Percentiles rank a stretch among this genome's conserved stretches.
Conservation (phyloP, 1,140 invertebrate species). For the Ceratina australensis region DNA sequence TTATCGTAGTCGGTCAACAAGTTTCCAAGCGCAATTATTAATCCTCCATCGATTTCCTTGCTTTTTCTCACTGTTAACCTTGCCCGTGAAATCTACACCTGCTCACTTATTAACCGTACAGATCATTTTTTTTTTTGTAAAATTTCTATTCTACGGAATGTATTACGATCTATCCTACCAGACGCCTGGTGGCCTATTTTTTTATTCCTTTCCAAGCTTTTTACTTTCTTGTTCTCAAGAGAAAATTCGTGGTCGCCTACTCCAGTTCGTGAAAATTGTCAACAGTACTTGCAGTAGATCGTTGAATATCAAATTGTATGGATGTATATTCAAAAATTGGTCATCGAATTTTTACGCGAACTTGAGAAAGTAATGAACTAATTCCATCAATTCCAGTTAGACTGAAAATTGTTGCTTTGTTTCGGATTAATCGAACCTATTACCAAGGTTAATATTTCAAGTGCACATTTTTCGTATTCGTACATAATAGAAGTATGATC, state of each 20-base stretch:
- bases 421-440: too few relatives aligned
- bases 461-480: too few relatives aligned
- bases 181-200: background rate
- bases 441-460: too few relatives aligned
- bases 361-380: too few relatives aligned
- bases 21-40: background rate
- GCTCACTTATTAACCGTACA: background rate
- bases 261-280: background rate
- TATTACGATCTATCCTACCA: background rate
- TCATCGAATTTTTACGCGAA: too few relatives aligned
- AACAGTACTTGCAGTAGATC: too few relatives aligned
- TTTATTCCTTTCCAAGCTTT: conserved; percentile 4
- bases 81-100: background rate
- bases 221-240: conserved; percentile 54
- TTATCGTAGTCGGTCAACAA: too few relatives aligned
- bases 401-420: too few relatives aligned
- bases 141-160: background rate
- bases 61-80: conserved; percentile 17
- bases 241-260: background rate
- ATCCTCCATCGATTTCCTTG: conserved; percentile 6
- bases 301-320: too few relatives aligned
- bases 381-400: too few relatives aligned
- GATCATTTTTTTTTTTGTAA: conserved; percentile 21
- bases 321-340: too few relatives aligned
- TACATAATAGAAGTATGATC: too few relatives aligned